These are phyloP conservation scores for Phacellophora camtschatica DNA, from an alignment of 30 jellyfish, hydroid and myxozoan species.

Conservation along the genomic window DNA sequence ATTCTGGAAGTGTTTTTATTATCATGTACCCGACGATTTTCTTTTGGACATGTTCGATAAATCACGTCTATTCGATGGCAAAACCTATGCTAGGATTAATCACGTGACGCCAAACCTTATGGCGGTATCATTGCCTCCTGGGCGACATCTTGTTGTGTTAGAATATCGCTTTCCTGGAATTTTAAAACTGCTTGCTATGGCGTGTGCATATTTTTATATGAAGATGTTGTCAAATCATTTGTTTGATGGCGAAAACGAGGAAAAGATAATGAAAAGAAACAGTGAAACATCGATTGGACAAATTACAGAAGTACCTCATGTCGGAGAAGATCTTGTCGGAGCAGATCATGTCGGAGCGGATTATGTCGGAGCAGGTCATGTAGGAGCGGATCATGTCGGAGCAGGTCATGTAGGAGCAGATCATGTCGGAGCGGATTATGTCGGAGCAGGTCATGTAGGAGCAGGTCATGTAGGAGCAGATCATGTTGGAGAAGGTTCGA, in stretches of 20 bases:
- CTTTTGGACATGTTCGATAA: slow-evolving; percentile 24
- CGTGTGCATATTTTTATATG: slow-evolving; percentile 11
- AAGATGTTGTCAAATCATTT: background rate
- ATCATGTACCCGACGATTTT: slow-evolving; percentile 62
- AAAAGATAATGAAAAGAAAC: background rate
- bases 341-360: background rate
- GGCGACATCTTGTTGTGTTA: slow-evolving; percentile 82
- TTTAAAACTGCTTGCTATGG: slow-evolving; percentile 64
- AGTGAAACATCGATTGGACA: background rate
- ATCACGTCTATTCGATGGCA: slow-evolving; percentile 38
- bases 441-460: too few species aligned
- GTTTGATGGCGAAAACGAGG: background rate
- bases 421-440: background rate
- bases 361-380: too few species aligned
- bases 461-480: background rate
- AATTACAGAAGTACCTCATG: background rate
- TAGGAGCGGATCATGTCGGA: too few species aligned
- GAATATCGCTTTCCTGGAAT: slow-evolving; percentile 81
- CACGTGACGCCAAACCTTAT: slow-evolving; percentile 93
- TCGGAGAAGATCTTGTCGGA: background rate
- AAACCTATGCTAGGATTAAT: slow-evolving; percentile 28
- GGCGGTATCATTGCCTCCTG: slow-evolving; percentile 90
- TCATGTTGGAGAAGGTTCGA: background rate
- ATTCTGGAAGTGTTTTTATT: slow-evolving; percentile 81
- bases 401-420: background rate